Base-by-base conservation (phyloP, 2,113 vertebrate genomes). In the Lichenostomus cassidix region DNA sequence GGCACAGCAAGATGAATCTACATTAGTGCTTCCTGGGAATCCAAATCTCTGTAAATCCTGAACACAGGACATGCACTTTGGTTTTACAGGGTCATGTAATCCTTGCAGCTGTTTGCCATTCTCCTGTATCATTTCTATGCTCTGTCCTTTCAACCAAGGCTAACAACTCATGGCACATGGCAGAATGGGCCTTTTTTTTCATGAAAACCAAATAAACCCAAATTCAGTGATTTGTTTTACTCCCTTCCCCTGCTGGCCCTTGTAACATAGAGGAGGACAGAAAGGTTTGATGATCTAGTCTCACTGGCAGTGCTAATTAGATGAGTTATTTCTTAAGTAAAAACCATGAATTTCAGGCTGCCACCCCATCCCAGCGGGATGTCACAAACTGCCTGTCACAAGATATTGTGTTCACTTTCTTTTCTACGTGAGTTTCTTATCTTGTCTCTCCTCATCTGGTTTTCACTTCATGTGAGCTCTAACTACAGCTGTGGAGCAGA, bases 11-110 rank as follows among this genome's bases (percentile, higher is more conserved):
- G 90, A 92, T 47, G 67, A 84, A 92, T 77, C 55, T 67, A 78
- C 83, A 79, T 89, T 93, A 90, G n/a, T 31, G 42, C 70, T 95
- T 94, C 84, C 90, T 92, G 87, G 58, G 62, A 81, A 87, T 75
- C 62, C 42, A 50, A 74, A 6, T 50, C 75, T 83, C 11, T 22
- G 8, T 67, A 89, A 76, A 50, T 46, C n/a, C 58, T 63, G 70
- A 85, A 58, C 2, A 4, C 16, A 79, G 62, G 59, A 19, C 29
- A 28, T 21, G n/a, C 46, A 82, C 71, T 63, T 62, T 29, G 50
- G 58, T 59, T 84, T 90, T 63, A 67, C 37, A 91, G 42, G n/a
- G n/a, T 69, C 62, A 60, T 25, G n/a, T 27, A 44, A 86, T 46
- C 67, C 60, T 44, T 74, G 47, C 53, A 91, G 76, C 49, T 23